Conservation (phyloP, 2,797 vertebrate species). For the Octomys mimax region DNA sequence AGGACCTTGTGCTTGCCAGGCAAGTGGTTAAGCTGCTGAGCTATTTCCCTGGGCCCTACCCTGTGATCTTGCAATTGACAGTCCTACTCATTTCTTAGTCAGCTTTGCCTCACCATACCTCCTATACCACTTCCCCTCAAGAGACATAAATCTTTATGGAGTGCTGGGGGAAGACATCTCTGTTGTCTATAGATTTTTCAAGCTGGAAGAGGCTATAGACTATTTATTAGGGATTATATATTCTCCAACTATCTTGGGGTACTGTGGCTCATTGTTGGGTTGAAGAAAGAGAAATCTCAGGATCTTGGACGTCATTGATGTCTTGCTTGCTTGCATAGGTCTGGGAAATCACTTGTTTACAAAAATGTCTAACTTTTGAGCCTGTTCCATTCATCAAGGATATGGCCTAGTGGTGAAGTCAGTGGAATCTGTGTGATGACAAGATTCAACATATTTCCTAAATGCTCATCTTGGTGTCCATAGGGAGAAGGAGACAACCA, state of each 20-base stretch:
- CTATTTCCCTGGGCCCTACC: too few species aligned
- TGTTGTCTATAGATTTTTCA: background rate
- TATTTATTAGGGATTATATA: background rate
- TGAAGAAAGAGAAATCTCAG: background rate
- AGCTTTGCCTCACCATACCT: background rate
- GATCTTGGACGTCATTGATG: background rate
- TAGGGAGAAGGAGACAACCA: background rate
- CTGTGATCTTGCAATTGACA: background rate
- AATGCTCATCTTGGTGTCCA: background rate
- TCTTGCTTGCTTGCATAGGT: background rate
- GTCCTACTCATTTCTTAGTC: background rate
- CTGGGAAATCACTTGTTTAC: background rate
- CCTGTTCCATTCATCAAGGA: background rate
- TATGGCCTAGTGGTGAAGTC: background rate
- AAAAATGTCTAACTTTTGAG: background rate
- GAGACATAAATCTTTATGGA: background rate
- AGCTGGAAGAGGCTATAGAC: background rate
- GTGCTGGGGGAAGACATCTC: background rate
- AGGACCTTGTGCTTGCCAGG: too few species aligned
- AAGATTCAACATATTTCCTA: background rate
- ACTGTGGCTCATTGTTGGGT: background rate
- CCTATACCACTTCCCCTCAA: background rate
- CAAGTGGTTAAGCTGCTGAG: too few species aligned
- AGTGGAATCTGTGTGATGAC: background rate
- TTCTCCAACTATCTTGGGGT: background rate